These are phyloP conservation scores for Alca torda DNA, from an alignment of 2,797 vertebrate genomes.

Conservation along the genomic window DNA sequence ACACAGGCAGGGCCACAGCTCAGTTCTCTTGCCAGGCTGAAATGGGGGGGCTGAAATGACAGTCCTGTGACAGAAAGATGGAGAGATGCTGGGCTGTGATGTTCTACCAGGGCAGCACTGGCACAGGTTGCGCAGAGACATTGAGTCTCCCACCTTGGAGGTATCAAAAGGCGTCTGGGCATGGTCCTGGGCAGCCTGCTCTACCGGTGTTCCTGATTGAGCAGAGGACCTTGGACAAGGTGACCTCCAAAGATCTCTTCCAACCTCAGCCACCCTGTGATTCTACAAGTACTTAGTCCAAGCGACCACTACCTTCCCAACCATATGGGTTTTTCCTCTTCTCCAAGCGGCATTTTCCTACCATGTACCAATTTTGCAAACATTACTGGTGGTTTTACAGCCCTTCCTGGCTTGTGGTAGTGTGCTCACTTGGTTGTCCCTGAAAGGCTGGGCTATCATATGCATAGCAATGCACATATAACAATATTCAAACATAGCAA, in stretches of 20 bases:
- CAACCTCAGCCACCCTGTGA: background rate
- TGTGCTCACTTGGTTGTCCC: background rate
- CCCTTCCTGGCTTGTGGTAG: background rate
- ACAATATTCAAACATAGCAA: background rate
- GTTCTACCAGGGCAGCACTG: background rate
- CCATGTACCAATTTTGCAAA: background rate
- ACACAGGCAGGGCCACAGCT: background rate
- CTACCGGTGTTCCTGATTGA: background rate
- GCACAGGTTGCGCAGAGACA: background rate
- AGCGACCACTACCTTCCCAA: background rate
- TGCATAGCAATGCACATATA: background rate
- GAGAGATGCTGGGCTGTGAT: background rate
- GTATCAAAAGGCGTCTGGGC: background rate
- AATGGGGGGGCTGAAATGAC: background rate
- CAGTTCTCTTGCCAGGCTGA: background rate
- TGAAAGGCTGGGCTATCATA: background rate
- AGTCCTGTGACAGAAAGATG: background rate
- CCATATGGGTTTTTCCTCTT: background rate
- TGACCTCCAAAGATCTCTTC: background rate
- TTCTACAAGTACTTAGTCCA: background rate
- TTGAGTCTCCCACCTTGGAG: background rate
- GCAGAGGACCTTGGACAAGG: background rate
- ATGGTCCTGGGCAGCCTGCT: background rate
- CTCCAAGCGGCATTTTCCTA: background rate
- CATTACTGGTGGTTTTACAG: background rate